Base-by-base conservation (phyloP, 64 coral and sea anemone genomes). In the Trachythela sp. region DNA sequence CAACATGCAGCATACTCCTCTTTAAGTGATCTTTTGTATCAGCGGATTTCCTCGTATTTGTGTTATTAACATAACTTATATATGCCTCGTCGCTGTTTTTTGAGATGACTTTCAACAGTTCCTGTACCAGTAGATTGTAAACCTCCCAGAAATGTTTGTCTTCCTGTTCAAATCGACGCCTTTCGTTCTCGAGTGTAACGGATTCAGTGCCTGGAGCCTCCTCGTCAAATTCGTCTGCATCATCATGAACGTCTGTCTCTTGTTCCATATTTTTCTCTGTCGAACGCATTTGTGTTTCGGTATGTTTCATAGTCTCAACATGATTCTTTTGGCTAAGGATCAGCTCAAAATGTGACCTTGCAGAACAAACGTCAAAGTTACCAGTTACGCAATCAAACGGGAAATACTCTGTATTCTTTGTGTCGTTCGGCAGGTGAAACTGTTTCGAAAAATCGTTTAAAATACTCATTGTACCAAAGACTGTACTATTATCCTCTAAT, bases 101-200 rank as follows among this genome's bases (percentile, higher is more conserved):
- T 72, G 68, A 14, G 33, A 35, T 72, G 11, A 29, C 1, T 24
- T 72, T 72, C 33, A 72, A 22, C 10, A 72, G 68, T 72, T 72
- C 26, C 13, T 72, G 20, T 8, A 38, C 39, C 15, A 88, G 15
- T 45, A 13, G 40, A 27, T 71, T 88, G 31, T 39, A 88, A 8
- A 32, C 64, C 14, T 88, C 87, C 87, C 68, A 75, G 37, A 88
- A 88, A 45, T 26, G 87, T 24, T 77, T 77, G 33, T 88, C 87
- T 45, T 88, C 87, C 17, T 9, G 9, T 88, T 88, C 64, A 88
- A 88, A 88, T 11, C 87, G 58, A 2, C 68, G 58, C 1, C 29
- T 0, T 30, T 75, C 87, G 76, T 33, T 43, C 11, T 88, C 87
- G 27, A 88, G 87, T 17, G 87, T 88, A 9, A 64, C 76, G 0